Base-by-base conservation (phyloP, 2,888 invertebrate species). In the Orthonychiurus folsomi region DNA sequence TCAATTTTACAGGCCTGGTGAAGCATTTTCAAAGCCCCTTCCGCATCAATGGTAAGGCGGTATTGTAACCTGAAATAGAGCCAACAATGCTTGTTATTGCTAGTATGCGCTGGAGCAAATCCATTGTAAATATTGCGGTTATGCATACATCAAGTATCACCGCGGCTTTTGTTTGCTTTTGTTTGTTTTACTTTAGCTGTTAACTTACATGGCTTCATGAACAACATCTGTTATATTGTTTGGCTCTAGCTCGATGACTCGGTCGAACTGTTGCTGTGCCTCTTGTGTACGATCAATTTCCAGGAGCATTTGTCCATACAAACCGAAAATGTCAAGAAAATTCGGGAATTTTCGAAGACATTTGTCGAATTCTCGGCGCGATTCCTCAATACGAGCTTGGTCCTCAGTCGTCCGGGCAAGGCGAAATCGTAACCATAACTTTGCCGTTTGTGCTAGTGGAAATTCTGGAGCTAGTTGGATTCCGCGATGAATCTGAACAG, bases 201-300 rank as follows among this genome's bases (percentile, higher is more conserved):
- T n/a, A n/a, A n/a, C n/a, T n/a, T n/a, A n/a, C 37, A 37, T 37
- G 9, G 89, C 94, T 78, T 87, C 86, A 77, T 95, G 93, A 1
- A 95, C 94, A 75, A 87, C 85, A 60, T 92, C 80, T 18, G 88
- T 86, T 0, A 93, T 91, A 79, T 93, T 93, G 56, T 83, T 82
- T 3, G 92, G 89, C 73, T 94, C 90, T 60, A 89, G 81, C 74
- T 86, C 84, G 55, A 89, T 79, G 1, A 93, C 93, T 75, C 87
- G 85, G 69, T 85, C 83, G 77, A 90, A 94, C 74, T 87, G 83
- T 37, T 84, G 80, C 73, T 93, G 90, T 0, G 95, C 92, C 74
- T 89, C 84, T 24, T 85, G 84, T 80, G 84, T 94, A 72, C 89
- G 84, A 72, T 88, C 86, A 73, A 88, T 86, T 76, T 95, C 94